A percentile compares a stretch with the other conserved stretches of the same genome.
These are phyloP conservation scores for Palloptera scutellata DNA, from an alignment of 2,888 invertebrate genomes.

Conservation along the genomic window DNA sequence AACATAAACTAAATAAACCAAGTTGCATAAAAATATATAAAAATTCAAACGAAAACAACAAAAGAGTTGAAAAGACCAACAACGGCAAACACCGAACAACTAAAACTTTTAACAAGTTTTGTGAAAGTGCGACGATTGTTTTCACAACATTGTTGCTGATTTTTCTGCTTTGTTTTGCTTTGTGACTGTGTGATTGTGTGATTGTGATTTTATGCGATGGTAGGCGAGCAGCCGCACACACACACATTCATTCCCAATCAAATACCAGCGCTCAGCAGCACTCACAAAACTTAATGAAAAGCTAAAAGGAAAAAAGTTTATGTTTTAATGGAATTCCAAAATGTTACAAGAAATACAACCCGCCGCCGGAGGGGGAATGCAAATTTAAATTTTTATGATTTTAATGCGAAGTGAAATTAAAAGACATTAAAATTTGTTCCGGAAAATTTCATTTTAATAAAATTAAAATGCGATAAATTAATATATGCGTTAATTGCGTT, in stretches of 20 bases:
- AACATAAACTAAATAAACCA: not conserved
- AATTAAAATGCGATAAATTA: too few species aligned
- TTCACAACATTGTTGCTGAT: not conserved
- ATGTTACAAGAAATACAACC: not conserved
- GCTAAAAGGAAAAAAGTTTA: not conserved
- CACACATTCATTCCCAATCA: not conserved
- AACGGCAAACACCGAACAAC: not conserved
- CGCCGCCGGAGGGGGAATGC: too few species aligned
- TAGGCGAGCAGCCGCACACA: not conserved
- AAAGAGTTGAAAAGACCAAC: not conserved
- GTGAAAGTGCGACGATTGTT: constrained; percentile 9
- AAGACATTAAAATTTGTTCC: too few species aligned
- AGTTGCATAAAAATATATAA: constrained; percentile 1
- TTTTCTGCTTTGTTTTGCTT: not conserved
- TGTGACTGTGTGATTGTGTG: too few species aligned
- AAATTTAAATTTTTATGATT: too few species aligned
- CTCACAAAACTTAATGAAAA: not conserved
- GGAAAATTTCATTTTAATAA: too few species aligned
- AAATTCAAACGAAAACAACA: not conserved
- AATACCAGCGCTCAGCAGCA: not conserved
- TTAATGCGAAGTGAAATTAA: too few species aligned
- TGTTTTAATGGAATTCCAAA: not conserved
- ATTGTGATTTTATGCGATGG: not conserved
- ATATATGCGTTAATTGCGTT: too few species aligned
- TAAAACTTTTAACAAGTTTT: constrained; percentile 4